phyloP scores from a whole-genome alignment of 2,888 invertebrate species.

The Ceraclea dissimilis region DNA sequence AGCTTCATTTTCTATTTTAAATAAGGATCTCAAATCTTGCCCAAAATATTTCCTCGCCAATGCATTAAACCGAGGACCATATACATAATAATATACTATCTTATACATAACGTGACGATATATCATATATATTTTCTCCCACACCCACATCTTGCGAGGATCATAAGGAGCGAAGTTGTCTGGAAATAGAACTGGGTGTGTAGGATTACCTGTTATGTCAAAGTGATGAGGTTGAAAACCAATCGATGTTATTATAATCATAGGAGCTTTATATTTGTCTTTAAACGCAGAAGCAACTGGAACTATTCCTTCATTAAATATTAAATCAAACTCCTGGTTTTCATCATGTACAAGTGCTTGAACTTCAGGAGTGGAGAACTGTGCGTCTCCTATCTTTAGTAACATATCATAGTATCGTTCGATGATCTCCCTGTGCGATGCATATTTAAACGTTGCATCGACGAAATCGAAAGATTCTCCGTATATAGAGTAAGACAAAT shows the following conservation, averaged over 20 bases:
- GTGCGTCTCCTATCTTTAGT: constrained; percentile 25
- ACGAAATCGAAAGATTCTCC: constrained; percentile 17
- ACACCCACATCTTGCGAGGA: constrained; percentile 35
- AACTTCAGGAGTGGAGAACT: constrained; percentile 29
- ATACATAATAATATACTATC: not conserved
- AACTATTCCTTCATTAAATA: constrained; percentile 48
- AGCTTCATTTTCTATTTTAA: constrained; percentile 41
- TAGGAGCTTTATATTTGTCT: constrained; percentile 47
- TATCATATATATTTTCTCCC: constrained; percentile 30
- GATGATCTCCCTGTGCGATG: not conserved
- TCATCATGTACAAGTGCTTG: constrained; percentile 30
- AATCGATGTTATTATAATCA: constrained; percentile 46
- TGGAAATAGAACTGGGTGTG: constrained; percentile 46
- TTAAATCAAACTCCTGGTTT: constrained; percentile 47
- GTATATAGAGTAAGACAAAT: constrained; percentile 32
- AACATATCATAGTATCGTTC: not conserved
- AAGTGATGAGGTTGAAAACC: constrained; percentile 44
- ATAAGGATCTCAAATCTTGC: constrained; percentile 34
- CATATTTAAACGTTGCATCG: not conserved
- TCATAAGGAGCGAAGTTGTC: constrained; percentile 42
- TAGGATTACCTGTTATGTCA: constrained; percentile 46
- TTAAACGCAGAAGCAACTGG: constrained; percentile 45
- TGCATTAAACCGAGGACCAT: constrained; percentile 23
- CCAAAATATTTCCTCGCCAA: constrained; percentile 24
- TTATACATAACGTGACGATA: not conserved